Conservation (phyloP, 2,888 invertebrate genomes). For the Atherix ibis region DNA sequence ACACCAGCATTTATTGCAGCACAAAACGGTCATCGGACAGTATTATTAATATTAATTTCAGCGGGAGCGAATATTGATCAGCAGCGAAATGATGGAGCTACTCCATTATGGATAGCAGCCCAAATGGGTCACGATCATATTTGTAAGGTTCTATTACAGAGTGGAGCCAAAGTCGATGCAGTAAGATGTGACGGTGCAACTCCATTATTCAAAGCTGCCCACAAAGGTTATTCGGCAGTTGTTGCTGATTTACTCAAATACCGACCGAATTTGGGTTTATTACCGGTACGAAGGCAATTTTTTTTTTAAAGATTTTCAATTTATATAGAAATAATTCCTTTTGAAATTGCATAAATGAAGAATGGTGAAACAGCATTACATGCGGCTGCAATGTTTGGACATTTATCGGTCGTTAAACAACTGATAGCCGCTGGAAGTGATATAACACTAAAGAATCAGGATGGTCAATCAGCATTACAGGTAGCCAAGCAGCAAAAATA, state of each 20-base stretch:
- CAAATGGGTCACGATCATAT: conserved; percentile 87
- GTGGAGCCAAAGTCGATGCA: conserved; percentile 65
- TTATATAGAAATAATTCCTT: conserved; percentile 4
- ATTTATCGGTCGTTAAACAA: conserved; percentile 60
- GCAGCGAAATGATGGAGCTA: conserved; percentile 68
- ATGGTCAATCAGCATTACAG: conserved; percentile 49
- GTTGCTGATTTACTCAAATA: conserved; percentile 68
- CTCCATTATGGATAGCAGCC: conserved; percentile 85
- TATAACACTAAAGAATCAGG: conserved; percentile 52
- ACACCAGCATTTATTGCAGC: conserved; percentile 84
- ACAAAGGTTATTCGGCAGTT: conserved; percentile 83
- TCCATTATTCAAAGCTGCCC: conserved; percentile 84
- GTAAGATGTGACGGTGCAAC: conserved; percentile 84
- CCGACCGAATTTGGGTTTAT: conserved; percentile 62
- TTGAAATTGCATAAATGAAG: conserved; percentile 35
- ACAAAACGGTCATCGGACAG: conserved; percentile 81
- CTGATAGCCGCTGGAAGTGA: conserved; percentile 55
- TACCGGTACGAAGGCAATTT: conserved; percentile 58
- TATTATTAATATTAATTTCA: conserved; percentile 52
- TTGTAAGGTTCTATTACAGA: conserved; percentile 57
- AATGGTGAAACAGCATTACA: conserved; percentile 86
- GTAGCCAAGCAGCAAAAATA: conserved; percentile 39
- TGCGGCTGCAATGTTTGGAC: conserved; percentile 80
- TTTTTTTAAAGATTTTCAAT: background rate
- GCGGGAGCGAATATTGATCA: conserved; percentile 59